Evolutionary conservation across 1,140 invertebrate genomes (phyloP).

Genomic region (Periplaneta americana): DNA sequence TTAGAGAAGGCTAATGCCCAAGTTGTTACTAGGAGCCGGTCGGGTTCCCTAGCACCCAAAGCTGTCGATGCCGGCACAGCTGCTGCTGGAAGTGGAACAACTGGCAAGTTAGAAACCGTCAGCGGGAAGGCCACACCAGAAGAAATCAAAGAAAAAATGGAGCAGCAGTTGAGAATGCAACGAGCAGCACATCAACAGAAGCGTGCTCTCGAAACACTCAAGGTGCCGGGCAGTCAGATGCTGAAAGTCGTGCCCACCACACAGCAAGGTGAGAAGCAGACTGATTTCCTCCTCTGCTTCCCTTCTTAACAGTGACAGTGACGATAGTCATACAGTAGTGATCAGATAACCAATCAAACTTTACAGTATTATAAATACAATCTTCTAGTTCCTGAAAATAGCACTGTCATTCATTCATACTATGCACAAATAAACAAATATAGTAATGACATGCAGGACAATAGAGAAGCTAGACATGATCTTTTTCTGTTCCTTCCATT

Average conservation of each 20-base stretch:
- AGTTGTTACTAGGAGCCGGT: slow-evolving; percentile 68
- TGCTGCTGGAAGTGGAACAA: background rate
- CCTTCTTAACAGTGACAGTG: too few relatives aligned
- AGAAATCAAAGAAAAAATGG: slow-evolving; percentile 87
- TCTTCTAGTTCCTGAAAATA: too few relatives aligned
- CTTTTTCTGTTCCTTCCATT: too few relatives aligned
- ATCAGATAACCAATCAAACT: too few relatives aligned
- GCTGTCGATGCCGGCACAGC: background rate
- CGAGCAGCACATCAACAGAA: slow-evolving; percentile 83
- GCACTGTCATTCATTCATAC: too few relatives aligned
- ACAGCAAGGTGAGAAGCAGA: slow-evolving; percentile 40
- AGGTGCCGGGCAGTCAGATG: slow-evolving; percentile 36
- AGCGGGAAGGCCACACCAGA: slow-evolving; percentile 58
- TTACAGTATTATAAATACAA: too few relatives aligned
- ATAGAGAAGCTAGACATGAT: too few relatives aligned
- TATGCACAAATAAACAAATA: too few relatives aligned
- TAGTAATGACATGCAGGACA: too few relatives aligned
- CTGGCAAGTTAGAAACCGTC: slow-evolving; percentile 28
- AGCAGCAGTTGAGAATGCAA: slow-evolving; percentile 81
- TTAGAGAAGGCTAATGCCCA: slow-evolving; percentile 55
- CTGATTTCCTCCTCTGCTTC: too few relatives aligned
- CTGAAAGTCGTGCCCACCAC: slow-evolving; percentile 50
- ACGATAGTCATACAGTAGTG: too few relatives aligned
- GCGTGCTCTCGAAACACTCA: slow-evolving; percentile 50
- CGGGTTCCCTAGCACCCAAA: slow-evolving; percentile 51